These are phyloP conservation scores for Eubasilissa splendida DNA, from an alignment of 2,888 invertebrate genomes.

Conservation along the genomic window DNA sequence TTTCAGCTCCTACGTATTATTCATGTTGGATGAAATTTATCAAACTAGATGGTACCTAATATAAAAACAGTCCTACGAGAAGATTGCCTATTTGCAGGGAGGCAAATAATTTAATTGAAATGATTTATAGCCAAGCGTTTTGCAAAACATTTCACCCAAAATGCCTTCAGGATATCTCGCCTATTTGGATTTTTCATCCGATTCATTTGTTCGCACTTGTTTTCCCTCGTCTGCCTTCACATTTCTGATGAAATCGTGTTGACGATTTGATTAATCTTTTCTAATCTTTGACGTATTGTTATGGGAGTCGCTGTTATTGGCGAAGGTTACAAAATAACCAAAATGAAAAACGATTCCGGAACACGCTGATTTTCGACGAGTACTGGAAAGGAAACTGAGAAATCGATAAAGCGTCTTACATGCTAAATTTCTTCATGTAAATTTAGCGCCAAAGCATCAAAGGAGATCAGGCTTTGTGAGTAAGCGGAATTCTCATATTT, in stretches of 20 bases:
- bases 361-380: slow-evolving; percentile 1
- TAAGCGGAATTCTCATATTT: slow-evolving; percentile 18
- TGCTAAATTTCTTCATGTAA: slow-evolving; percentile 31
- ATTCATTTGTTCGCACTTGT: too few relatives aligned
- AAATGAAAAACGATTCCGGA: slow-evolving; percentile 1
- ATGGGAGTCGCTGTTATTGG: too few relatives aligned
- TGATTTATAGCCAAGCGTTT: slow-evolving; percentile 22
- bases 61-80: slow-evolving; percentile 22
- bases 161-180: not conserved
- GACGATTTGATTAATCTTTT: too few relatives aligned
- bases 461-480: slow-evolving; percentile 13
- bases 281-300: too few relatives aligned
- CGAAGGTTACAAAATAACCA: not conserved
- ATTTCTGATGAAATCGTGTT: too few relatives aligned
- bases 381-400: not conserved
- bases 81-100: slow-evolving; percentile 34
- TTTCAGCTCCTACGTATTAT: slow-evolving; percentile 10
- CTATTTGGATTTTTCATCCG: not conserved
- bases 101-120: slow-evolving; percentile 34
- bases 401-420: slow-evolving; percentile 30
- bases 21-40: slow-evolving; percentile 9
- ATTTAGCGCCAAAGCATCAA: slow-evolving; percentile 19
- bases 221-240: too few relatives aligned
- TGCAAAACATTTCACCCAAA: not conserved
- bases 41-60: slow-evolving; percentile 13